Conservation (phyloP, 1,140 invertebrate genomes). For the Drosophila littoralis region DNA sequence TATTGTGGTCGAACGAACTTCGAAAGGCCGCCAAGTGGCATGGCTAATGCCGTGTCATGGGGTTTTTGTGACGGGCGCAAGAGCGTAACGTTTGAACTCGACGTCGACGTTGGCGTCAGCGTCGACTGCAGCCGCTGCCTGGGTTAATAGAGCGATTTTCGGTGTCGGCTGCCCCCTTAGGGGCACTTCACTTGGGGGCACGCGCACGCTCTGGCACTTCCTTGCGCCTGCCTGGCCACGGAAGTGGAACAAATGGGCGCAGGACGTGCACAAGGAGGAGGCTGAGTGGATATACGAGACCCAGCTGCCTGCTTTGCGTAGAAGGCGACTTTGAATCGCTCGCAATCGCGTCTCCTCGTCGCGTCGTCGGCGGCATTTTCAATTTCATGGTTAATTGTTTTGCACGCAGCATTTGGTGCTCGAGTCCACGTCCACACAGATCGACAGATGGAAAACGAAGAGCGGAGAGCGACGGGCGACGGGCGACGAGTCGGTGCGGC, state of each 20-base stretch:
- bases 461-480: neutral
- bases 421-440: conserved; percentile 38
- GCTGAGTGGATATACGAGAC: conserved; percentile 13
- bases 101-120: neutral
- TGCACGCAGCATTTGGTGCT: conserved; percentile 76
- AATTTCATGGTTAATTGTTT: conserved; percentile 83
- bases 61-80: conserved; percentile 63
- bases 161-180: conserved; percentile 12
- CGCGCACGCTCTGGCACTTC: conserved; percentile 80
- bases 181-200: conserved; percentile 52
- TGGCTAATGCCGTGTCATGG: conserved; percentile 59
- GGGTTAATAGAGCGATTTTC: conserved; percentile 58
- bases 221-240: conserved; percentile 80
- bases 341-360: conserved; percentile 24
- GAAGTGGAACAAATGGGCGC: conserved; percentile 81
- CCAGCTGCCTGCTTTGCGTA: conserved; percentile 74
- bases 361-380: conserved; percentile 67
- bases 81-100: conserved; percentile 70
- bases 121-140: neutral
- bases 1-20: conserved; percentile 44
- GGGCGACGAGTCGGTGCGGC: conserved; percentile 17
- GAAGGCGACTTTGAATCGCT: conserved; percentile 65
- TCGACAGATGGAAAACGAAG: conserved; percentile 9
- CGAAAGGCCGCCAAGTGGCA: conserved; percentile 63
- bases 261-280: conserved; percentile 60